Evolutionary conservation across 2,797 vertebrate species (phyloP), one percentile per base, ranked within the genome.

Genomic region (Sparus aurata): DNA sequence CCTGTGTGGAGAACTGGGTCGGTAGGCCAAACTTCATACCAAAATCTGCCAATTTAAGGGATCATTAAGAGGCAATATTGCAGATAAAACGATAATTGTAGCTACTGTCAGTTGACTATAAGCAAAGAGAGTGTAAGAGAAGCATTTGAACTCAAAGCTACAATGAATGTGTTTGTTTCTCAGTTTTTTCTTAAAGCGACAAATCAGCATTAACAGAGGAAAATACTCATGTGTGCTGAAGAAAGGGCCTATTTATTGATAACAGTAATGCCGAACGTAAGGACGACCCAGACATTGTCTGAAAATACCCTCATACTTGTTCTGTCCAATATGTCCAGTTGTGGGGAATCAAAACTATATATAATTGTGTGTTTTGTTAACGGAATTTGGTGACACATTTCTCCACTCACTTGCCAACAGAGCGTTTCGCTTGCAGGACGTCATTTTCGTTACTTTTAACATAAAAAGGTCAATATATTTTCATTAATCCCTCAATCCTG

Each of bases 251-350:
- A 3, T 47, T 20, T 23, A 43, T 69, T 17, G 52, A 27, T 45
- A 2, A 13, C 30, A 3, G 30, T 0, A 0, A 4, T 0, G 55
- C 69, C 41, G 70, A 77, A 55, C 60, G 17, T 2, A 25, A 68
- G 46, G 38, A 0, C 5, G 16, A 38, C 0, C 1, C 6, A 0
- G 1, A 12, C 17, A 0, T 12, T 15, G 11, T 20, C 0, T 0
- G 0, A 1, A 23, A 17, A n/a, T 16, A 3, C 20, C 0, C 25
- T 34, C 4, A 38, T 5, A 41, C 1, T 0, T 18, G 4, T 45
- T 27, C 1, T 23, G 0, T 1, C 23, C 4, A 1, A 1, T 1
- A 7, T 5, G 25, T 23, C 4, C 0, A 0, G 6, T 20, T 9
- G 1, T 11, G 0, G 0, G 0, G 23, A 60, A 61, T 11, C 0